Evolutionary conservation across 2,888 invertebrate genomes (phyloP), one percentile per base, ranked within the genome.

Genomic region (Pristionchus maxplancki): DNA sequence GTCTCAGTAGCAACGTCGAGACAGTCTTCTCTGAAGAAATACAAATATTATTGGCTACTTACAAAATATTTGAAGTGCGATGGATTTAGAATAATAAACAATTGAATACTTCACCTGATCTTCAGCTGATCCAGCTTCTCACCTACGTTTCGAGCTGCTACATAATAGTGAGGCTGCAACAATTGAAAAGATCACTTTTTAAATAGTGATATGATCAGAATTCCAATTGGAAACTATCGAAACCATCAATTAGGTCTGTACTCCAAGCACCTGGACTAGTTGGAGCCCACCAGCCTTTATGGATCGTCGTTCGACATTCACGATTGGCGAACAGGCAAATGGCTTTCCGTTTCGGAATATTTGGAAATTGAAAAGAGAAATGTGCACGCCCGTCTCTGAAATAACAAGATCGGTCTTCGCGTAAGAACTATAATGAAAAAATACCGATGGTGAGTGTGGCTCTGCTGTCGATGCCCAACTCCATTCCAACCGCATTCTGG

Each of bases 1-100:
- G 90, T 89, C 89, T 92, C 92, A 0, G 92, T 92, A 0, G 92
- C 90, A 82, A 91, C 89, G 74, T 92, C 92, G 53, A 92, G 88
- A 67, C 92, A 92, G 88, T 92, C 92, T 89, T 92, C 92, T 58
- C 92, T 88, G 64, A 64, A 81, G 2, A 28, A 31, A 71, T n/a
- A 71, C 6, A 31, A n/a, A 5, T 71, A 6, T 28, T 34, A 6
- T 58, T 58, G 58, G 58, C n/a, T 58, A 6, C n/a, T n/a, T 24
- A 58, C 6, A 58, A 58, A 58, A n/a, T n/a, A 58, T 4, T 17
- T 58, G 58, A 6, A 44, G 20, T 11, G n/a, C n/a, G n/a, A n/a
- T 34, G n/a, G n/a, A 78, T 28, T 20, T 78, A 34, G 9, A n/a
- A 9, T 37, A 1, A 50, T 17, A 48, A 81, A 20, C 34, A 28